Conservation (phyloP, 2,888 invertebrate species). For the Tricholauxania praeusta region DNA sequence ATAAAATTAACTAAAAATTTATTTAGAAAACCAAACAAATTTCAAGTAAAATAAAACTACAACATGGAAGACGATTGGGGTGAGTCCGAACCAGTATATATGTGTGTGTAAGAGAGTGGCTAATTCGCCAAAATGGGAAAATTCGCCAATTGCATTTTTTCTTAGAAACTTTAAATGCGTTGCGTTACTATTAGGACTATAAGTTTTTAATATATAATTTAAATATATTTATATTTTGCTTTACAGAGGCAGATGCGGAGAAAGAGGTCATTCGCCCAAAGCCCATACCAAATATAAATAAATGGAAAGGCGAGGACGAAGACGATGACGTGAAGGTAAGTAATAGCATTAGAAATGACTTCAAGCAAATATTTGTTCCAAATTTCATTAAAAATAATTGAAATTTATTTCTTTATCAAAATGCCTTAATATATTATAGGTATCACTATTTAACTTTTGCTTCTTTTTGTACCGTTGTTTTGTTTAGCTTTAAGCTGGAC, state of each 20-base stretch:
- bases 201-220: conserved; percentile 8
- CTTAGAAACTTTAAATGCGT: no score
- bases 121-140: neutral
- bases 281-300: conserved; percentile 73
- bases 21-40: conserved; percentile 30
- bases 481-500: neutral
- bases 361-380: neutral
- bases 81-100: conserved; percentile 63
- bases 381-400: neutral
- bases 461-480: no score
- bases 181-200: neutral
- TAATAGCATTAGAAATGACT: neutral
- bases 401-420: neutral
- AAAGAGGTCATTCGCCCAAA: conserved; percentile 78
- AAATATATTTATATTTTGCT: conserved; percentile 20
- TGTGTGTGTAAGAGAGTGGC: neutral
- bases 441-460: no score
- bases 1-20: conserved; percentile 6
- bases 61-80: conserved; percentile 81
- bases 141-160: neutral
- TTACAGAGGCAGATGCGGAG: conserved; percentile 64
- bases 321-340: conserved; percentile 86
- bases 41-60: conserved; percentile 30
- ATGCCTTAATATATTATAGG: no score
- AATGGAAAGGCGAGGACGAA: conserved; percentile 91